These are phyloP conservation scores for Molossus molossus DNA, from an alignment of 2,797 vertebrate genomes.

Conservation along the genomic window DNA sequence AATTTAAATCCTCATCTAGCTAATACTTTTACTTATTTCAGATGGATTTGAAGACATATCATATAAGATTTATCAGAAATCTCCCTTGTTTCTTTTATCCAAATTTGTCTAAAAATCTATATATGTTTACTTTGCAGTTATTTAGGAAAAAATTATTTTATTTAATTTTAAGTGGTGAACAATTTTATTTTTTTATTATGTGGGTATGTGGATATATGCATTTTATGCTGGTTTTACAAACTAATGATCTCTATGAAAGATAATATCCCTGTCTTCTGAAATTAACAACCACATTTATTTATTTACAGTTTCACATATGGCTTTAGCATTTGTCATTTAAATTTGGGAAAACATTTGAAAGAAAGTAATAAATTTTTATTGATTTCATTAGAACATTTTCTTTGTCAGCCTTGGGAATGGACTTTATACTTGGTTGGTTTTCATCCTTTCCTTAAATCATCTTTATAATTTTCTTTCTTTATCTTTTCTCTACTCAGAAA, in stretches of 20 bases:
- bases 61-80: conserved; percentile 21
- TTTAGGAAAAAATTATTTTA: conserved; percentile 56
- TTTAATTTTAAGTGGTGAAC: conserved; percentile 18
- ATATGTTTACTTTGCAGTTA: neutral
- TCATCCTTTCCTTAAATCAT: neutral
- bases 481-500: conserved; percentile 19
- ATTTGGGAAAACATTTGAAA: neutral
- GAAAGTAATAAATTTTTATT: conserved; percentile 30
- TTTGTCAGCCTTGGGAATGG: neutral
- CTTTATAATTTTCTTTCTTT: conserved; percentile 20
- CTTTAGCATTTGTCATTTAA: conserved; percentile 38
- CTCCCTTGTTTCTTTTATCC: conserved; percentile 3
- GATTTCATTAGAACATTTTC: conserved; percentile 22
- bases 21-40: neutral
- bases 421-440: neutral
- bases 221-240: neutral
- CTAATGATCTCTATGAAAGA: conserved; percentile 29
- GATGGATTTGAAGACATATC: neutral
- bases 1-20: neutral
- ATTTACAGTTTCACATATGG: conserved; percentile 11
- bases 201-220: neutral
- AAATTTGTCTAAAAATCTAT: neutral
- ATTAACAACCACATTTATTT: conserved; percentile 1
- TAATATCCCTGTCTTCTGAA: conserved; percentile 44
- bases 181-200: conserved; percentile 59